Evolutionary conservation across 2,113 vertebrate species (phyloP).

Genomic region (Podarcis raffonei): DNA sequence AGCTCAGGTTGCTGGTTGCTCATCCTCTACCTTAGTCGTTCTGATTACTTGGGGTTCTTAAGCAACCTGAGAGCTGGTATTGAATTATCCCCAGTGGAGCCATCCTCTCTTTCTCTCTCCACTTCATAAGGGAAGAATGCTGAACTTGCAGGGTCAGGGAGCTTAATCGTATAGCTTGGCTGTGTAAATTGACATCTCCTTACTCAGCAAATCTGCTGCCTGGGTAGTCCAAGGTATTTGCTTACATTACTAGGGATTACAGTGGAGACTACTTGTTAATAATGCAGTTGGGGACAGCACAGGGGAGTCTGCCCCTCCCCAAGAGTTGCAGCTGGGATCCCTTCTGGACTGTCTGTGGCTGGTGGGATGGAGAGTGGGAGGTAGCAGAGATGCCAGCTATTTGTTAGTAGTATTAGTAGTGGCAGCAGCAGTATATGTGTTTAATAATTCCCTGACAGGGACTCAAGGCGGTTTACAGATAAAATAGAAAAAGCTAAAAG

Average conservation of each 20-base stretch:
- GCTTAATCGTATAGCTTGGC: background rate
- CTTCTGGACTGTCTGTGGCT: background rate
- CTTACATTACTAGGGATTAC: background rate
- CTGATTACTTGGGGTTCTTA: background rate
- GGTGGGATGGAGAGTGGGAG: no score
- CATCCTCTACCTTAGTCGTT: background rate
- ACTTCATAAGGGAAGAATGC: background rate
- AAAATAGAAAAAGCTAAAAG: no score
- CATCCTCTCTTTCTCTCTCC: background rate
- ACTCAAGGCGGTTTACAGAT: no score
- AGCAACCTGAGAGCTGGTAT: background rate
- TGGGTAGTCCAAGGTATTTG: background rate
- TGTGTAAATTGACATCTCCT: background rate
- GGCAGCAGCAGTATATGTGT: no score
- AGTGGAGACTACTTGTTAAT: background rate
- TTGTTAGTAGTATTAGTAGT: no score
- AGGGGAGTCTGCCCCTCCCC: fast-evolving
- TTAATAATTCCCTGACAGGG: no score
- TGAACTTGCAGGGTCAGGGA: background rate
- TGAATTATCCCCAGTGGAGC: background rate
- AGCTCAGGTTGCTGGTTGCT: background rate
- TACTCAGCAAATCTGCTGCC: background rate
- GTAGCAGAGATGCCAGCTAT: background rate
- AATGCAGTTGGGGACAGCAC: background rate
- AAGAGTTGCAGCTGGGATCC: background rate